phyloP scores from a whole-genome alignment of 2,113 vertebrate species.

The Vidua macroura region DNA sequence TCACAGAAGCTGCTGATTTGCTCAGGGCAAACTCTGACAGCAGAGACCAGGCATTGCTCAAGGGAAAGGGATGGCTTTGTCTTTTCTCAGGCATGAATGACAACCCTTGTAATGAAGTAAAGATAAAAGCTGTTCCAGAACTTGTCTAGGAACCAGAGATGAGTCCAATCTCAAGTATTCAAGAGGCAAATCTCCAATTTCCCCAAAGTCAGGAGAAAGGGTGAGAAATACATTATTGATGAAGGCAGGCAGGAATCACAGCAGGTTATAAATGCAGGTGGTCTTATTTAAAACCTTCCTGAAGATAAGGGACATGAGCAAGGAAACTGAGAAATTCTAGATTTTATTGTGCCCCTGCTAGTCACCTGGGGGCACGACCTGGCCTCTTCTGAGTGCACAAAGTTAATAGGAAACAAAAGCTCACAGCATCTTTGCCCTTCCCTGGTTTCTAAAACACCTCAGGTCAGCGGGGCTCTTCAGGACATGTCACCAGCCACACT shows the following conservation, averaged over 20 bases:
- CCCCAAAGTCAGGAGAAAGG: background rate
- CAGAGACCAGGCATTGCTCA: background rate
- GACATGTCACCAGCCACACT: background rate
- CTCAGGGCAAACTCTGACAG: constrained; percentile 4
- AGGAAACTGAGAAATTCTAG: background rate
- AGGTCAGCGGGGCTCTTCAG: constrained; percentile 34
- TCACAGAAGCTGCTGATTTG: background rate
- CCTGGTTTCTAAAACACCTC: background rate
- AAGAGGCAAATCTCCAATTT: background rate
- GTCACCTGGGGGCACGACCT: background rate
- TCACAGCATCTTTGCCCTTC: background rate
- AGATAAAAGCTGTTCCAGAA: constrained; percentile 10
- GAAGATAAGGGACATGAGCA: background rate
- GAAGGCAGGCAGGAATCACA: background rate
- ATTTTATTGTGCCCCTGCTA: background rate
- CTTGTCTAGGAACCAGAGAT: background rate
- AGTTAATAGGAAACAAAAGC: constrained; percentile 40
- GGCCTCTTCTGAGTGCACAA: background rate
- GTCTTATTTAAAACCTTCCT: background rate
- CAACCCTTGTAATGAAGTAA: background rate
- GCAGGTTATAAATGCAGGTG: background rate
- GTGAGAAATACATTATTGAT: background rate
- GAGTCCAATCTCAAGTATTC: background rate
- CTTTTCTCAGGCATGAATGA: constrained; percentile 19
- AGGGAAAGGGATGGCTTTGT: background rate